Conservation (phyloP, 2,888 invertebrate species). For the Sympetrum striolatum region DNA sequence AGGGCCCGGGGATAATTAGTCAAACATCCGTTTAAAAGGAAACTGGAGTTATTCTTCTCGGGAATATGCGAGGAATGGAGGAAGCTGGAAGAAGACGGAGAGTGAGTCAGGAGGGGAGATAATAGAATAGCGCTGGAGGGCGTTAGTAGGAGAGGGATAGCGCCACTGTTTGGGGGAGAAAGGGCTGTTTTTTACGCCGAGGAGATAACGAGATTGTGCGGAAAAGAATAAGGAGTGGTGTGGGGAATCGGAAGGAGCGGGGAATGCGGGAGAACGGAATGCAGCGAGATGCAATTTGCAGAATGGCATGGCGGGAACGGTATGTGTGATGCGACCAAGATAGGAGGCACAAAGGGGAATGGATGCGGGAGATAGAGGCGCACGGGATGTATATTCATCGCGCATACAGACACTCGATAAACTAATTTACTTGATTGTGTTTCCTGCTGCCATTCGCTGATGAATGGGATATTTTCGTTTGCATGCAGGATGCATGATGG, state of each 20-base stretch:
- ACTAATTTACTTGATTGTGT: no score
- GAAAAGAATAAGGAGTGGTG: neutral
- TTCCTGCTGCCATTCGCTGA: no score
- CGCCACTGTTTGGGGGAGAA: neutral
- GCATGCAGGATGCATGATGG: no score
- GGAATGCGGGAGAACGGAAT: neutral
- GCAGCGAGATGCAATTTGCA: neutral
- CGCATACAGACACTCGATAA: no score
- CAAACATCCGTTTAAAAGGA: neutral
- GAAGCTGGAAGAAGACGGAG: neutral
- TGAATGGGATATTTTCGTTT: no score
- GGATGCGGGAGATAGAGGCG: neutral
- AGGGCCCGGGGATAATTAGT: neutral
- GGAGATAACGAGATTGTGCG: neutral
- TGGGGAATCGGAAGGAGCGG: no score
- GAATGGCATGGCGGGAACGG: neutral
- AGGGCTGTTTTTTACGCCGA: neutral
- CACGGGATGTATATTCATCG: neutral
- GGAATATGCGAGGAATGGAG: neutral
- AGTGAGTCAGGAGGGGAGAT: slow-evolving; percentile 11
- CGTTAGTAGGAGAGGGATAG: neutral
- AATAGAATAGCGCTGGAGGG: slow-evolving; percentile 14
- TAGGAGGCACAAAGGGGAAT: neutral
- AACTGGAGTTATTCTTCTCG: neutral
- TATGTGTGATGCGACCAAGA: neutral